Evolutionary conservation across 2,888 invertebrate species (phyloP).

Genomic region (Homarus gammarus): DNA sequence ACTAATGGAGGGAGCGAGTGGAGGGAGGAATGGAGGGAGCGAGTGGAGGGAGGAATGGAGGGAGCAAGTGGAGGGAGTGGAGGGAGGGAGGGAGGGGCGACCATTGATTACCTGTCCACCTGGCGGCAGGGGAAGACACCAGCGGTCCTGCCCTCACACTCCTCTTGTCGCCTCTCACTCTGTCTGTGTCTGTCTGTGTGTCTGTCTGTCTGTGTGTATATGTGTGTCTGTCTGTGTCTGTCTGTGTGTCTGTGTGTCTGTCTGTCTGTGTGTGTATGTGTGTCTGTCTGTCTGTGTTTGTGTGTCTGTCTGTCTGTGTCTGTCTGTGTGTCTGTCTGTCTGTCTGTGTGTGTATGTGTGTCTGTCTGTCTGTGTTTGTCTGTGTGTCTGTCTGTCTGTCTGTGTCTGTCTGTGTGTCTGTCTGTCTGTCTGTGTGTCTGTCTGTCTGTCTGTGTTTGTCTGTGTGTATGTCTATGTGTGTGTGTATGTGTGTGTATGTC

Average conservation of each 20-base stretch:
- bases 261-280: neutral
- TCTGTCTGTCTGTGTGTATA: neutral
- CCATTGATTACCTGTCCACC: slow-evolving; percentile 59
- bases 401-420: slow-evolving; percentile 22
- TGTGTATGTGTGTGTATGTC: too few species aligned
- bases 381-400: neutral
- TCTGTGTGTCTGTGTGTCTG: neutral
- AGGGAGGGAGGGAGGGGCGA: neutral
- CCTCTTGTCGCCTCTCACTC: neutral
- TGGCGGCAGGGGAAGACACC: slow-evolving; percentile 47
- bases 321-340: slow-evolving; percentile 20
- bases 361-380: slow-evolving; percentile 5
- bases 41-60: neutral
- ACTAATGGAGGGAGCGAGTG: neutral
- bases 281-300: neutral
- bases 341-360: slow-evolving; percentile 9
- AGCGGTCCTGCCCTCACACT: slow-evolving; percentile 15
- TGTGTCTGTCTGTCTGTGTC: slow-evolving; percentile 10
- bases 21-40: neutral
- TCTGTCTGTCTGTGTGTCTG: neutral
- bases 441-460: neutral
- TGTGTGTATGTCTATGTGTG: too few species aligned
- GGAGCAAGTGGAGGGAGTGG: neutral
- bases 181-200: neutral
- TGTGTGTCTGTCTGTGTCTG: neutral